Conservation (phyloP, 1,140 invertebrate species). For the Papilio aristodemus region DNA sequence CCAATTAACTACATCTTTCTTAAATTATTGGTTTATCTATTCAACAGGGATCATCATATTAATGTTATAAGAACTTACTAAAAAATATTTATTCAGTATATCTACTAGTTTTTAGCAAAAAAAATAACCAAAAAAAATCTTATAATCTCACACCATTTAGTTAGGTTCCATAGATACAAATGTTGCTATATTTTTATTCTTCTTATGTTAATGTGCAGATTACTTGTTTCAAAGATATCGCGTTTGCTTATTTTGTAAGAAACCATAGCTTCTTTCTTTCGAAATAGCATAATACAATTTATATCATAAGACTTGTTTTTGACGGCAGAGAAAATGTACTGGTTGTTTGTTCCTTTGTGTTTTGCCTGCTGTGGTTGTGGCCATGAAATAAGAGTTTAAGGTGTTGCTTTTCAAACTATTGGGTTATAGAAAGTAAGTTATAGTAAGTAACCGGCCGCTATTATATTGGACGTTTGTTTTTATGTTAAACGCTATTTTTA, state of each 20-base stretch:
- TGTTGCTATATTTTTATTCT: neutral
- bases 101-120: too few species aligned
- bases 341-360: slow-evolving; percentile 59
- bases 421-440: too few species aligned
- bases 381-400: slow-evolving; percentile 38
- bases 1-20: too few species aligned
- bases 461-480: too few species aligned
- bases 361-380: slow-evolving; percentile 44
- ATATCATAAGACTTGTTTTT: slow-evolving; percentile 69
- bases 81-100: too few species aligned
- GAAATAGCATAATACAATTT: slow-evolving; percentile 66
- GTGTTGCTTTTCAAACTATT: too few species aligned
- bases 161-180: neutral
- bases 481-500: too few species aligned
- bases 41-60: too few species aligned
- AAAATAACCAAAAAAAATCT: neutral
- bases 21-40: too few species aligned
- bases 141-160: neutral
- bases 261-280: slow-evolving; percentile 41
- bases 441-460: too few species aligned
- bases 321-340: slow-evolving; percentile 62
- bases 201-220: slow-evolving; percentile 19
- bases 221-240: slow-evolving; percentile 38
- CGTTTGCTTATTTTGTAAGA: slow-evolving; percentile 41
- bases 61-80: too few species aligned